These are phyloP conservation scores for Syrrhaptes paradoxus DNA, from an alignment of 2,113 vertebrate species.

Conservation along the genomic window DNA sequence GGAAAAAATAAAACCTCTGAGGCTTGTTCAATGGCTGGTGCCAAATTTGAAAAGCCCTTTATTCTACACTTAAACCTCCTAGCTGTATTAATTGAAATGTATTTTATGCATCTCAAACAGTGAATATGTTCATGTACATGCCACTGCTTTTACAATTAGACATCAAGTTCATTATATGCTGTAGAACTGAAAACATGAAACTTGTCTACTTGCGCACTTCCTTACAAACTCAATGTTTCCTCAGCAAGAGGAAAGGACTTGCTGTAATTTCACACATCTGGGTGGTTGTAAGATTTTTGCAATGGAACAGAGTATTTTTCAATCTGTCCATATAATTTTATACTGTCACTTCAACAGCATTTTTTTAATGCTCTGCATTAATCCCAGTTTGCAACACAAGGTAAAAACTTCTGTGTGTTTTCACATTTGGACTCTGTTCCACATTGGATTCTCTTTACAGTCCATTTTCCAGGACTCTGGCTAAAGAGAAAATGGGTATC, in stretches of 20 bases:
- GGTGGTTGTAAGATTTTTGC: not conserved
- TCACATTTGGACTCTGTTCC: not conserved
- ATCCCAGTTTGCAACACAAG: not conserved
- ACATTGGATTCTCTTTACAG: not conserved
- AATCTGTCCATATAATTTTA: not conserved
- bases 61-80: not conserved
- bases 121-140: not conserved
- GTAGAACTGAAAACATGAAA: not conserved
- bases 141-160: not conserved
- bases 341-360: not conserved
- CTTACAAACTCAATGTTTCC: not conserved
- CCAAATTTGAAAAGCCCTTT: not conserved
- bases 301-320: not conserved
- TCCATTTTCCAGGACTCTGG: not conserved
- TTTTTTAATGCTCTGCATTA: not conserved
- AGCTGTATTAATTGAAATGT: not conserved
- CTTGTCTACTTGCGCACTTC: not conserved
- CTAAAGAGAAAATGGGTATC: not conserved
- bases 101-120: not conserved
- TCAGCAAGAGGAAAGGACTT: not conserved
- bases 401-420: not conserved
- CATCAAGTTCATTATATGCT: not conserved
- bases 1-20: not conserved
- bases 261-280: not conserved
- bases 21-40: not conserved